phyloP scores from a whole-genome alignment of 2,113 vertebrate genomes.

The Trematocara macrostoma region DNA sequence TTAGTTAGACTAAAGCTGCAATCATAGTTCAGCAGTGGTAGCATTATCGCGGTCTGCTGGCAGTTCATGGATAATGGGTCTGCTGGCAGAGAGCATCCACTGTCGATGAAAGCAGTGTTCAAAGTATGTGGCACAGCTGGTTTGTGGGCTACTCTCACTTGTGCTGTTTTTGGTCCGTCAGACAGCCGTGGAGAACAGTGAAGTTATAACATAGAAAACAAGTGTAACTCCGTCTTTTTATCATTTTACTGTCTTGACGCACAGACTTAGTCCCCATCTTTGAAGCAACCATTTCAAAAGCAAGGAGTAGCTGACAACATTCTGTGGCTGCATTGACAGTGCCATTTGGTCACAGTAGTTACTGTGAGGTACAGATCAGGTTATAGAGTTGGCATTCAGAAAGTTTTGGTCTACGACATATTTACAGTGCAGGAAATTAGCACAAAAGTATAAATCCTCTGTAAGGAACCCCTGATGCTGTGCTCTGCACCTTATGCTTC shows the following conservation, averaged over 20 bases:
- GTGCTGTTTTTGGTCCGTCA: not conserved
- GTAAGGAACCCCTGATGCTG: not conserved
- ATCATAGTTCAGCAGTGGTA: not conserved
- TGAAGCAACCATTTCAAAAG: not conserved
- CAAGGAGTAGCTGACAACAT: not conserved
- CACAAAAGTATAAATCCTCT: not conserved
- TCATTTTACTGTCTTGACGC: not conserved
- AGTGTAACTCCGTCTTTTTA: not conserved
- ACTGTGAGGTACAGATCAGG: not conserved
- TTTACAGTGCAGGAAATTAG: not conserved
- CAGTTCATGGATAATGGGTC: not conserved
- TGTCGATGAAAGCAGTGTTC: not conserved
- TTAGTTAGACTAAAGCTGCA: not conserved
- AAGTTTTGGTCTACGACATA: not conserved
- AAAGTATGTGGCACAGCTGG: not conserved
- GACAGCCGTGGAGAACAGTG: not conserved
- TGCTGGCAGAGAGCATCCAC: not conserved
- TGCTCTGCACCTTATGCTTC: not conserved
- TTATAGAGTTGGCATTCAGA: not conserved
- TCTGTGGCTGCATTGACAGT: not conserved
- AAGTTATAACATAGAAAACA: not conserved
- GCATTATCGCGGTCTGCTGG: not conserved
- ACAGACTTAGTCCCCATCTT: not conserved
- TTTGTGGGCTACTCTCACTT: not conserved
- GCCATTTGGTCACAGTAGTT: not conserved